A percentile compares a stretch with the other conserved stretches of the same genome.
Evolutionary conservation across 2,113 vertebrate species (phyloP).

Genomic region (Sylvietta virens): DNA sequence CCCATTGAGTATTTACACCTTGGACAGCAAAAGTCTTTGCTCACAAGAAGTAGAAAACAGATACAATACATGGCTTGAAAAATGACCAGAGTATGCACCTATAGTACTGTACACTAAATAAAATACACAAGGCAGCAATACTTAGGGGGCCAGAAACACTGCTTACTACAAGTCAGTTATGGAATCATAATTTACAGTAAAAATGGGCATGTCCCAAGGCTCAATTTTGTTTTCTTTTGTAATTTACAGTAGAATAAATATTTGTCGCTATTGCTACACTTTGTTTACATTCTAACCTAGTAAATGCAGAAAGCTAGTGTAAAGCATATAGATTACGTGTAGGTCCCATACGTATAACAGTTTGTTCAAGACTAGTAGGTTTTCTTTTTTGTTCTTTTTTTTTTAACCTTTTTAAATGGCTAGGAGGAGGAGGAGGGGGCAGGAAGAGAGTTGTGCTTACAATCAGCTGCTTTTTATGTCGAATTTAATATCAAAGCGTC

Average conservation of each 20-base stretch:
- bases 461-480: slow-evolving; percentile 87
- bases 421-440: slow-evolving; percentile 62
- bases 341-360: slow-evolving; percentile 98
- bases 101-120: slow-evolving; percentile 90
- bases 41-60: slow-evolving; percentile 87
- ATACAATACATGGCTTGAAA: slow-evolving; percentile 85
- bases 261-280: slow-evolving; percentile 96
- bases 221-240: slow-evolving; percentile 93
- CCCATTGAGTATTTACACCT: slow-evolving; percentile 94
- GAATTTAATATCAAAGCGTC: slow-evolving; percentile 96
- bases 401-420: slow-evolving; percentile 76
- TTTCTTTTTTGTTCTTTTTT: slow-evolving; percentile 71
- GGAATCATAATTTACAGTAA: slow-evolving; percentile 99
- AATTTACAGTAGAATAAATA: slow-evolving; percentile 99
- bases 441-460: slow-evolving; percentile 73
- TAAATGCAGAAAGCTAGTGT: slow-evolving; percentile 97
- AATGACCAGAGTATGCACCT: slow-evolving; percentile 83
- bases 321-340: slow-evolving; percentile 98
- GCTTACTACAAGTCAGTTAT: slow-evolving; percentile 94
- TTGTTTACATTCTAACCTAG: slow-evolving; percentile 98
- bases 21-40: slow-evolving; percentile 87
- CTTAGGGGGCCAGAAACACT: slow-evolving; percentile 90
- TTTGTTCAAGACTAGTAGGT: slow-evolving; percentile 99
- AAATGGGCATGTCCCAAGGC: slow-evolving; percentile 97
- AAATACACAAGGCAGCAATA: slow-evolving; percentile 89